Conservation (phyloP, 2,797 vertebrate species). For the Tympanoctomys barrerae region DNA sequence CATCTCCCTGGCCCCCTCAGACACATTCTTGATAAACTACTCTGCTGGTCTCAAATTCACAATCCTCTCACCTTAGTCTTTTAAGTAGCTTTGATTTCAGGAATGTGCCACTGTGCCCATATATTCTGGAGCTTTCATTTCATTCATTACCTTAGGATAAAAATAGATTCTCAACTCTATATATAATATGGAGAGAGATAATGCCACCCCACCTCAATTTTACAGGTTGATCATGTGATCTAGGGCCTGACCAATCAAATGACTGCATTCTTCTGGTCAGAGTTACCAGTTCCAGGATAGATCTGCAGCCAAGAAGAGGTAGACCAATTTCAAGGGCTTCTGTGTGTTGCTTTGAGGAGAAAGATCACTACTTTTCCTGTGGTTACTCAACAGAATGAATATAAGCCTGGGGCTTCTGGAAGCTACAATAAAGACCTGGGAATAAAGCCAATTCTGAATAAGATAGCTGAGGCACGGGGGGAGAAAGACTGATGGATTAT, state of each 20-base stretch:
- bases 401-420: background rate
- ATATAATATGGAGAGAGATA: background rate
- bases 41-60: background rate
- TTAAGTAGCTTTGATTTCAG: background rate
- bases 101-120: background rate
- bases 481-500: background rate
- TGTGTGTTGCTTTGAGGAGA: background rate
- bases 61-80: background rate
- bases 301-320: background rate
- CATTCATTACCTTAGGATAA: background rate
- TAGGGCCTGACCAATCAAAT: background rate
- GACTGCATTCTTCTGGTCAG: background rate
- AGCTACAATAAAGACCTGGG: background rate
- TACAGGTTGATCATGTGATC: background rate
- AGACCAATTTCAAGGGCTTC: background rate
- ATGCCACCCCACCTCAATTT: background rate
- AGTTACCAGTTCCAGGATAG: background rate
- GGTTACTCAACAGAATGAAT: background rate
- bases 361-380: background rate
- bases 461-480: background rate
- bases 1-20: background rate
- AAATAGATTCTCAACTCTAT: background rate
- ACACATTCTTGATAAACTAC: background rate
- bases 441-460: constrained; percentile 12
- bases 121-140: constrained; percentile 39